Percentiles rank a stretch among this genome's conserved stretches.
Conservation (phyloP, 2,797 vertebrate genomes). For the Leuciscus waleckii region DNA sequence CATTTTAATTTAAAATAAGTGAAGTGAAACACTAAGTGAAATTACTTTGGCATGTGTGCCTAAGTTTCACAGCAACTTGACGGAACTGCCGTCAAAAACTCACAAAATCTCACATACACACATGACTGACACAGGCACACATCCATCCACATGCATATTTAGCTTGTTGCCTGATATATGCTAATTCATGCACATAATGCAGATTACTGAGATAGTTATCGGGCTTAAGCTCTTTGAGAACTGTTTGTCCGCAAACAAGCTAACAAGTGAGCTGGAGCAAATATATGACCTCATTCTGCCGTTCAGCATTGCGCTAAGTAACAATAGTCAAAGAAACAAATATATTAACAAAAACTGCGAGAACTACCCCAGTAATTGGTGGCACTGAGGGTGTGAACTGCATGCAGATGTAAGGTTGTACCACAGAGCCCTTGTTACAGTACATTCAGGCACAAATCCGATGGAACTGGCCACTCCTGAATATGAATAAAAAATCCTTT, state of each 20-base stretch:
- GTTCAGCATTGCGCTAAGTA: conserved; percentile 21
- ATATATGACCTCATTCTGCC: conserved; percentile 50
- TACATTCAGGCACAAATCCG: conserved; percentile 43
- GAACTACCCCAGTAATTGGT: conserved; percentile 28
- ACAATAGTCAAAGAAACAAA: conserved; percentile 54
- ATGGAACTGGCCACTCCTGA: conserved; percentile 36
- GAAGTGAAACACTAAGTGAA: conserved; percentile 38
- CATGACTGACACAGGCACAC: conserved; percentile 46
- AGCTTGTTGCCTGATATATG: conserved; percentile 59
- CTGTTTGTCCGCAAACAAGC: conserved; percentile 58
- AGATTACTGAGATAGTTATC: conserved; percentile 59
- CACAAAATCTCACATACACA: conserved; percentile 37
- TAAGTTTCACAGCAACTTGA: conserved; percentile 38
- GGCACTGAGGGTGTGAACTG: conserved; percentile 31
- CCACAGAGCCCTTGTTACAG: conserved; percentile 35
- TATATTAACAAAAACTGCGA: conserved; percentile 50
- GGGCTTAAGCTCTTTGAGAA: conserved; percentile 48
- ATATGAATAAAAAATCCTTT: conserved; percentile 23
- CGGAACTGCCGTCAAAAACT: conserved; percentile 37
- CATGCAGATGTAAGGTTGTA: conserved; percentile 44
- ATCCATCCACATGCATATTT: conserved; percentile 62
- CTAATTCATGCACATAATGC: conserved; percentile 66
- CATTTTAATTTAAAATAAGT: conserved; percentile 47
- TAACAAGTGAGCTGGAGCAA: conserved; percentile 56
- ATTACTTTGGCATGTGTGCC: conserved; percentile 35